Evolutionary conservation across 2,888 invertebrate species (phyloP).

Genomic region (Macaria notata): DNA sequence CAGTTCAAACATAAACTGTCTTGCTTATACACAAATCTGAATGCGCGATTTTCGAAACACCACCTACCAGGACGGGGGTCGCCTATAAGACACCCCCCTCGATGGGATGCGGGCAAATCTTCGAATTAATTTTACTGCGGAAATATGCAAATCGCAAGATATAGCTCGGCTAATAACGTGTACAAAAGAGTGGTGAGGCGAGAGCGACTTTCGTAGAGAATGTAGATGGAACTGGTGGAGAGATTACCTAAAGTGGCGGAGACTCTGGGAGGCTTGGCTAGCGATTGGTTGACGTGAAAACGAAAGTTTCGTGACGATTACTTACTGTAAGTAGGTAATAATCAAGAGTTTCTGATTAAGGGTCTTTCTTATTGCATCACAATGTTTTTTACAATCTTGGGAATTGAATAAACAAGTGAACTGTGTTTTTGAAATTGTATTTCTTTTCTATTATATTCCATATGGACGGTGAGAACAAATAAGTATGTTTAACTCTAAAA

Average conservation of each 20-base stretch:
- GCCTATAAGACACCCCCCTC: constrained; percentile 56
- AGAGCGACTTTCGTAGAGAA: constrained; percentile 54
- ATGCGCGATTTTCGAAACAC: constrained; percentile 77
- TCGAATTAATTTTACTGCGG: constrained; percentile 83
- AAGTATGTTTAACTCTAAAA: too few relatives aligned
- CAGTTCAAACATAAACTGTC: too few relatives aligned
- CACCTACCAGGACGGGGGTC: background rate
- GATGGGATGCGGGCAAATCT: constrained; percentile 80
- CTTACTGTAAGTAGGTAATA: too few relatives aligned
- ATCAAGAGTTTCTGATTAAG: too few relatives aligned
- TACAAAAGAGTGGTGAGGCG: constrained; percentile 81
- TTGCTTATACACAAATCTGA: constrained; percentile 28
- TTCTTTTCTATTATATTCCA: too few relatives aligned
- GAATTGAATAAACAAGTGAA: too few relatives aligned
- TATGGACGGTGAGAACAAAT: too few relatives aligned
- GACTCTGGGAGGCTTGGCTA: constrained; percentile 26
- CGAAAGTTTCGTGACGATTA: too few relatives aligned
- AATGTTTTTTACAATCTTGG: too few relatives aligned
- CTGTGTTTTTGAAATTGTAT: too few relatives aligned
- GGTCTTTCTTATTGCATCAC: too few relatives aligned
- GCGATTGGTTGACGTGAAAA: too few relatives aligned
- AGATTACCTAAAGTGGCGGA: constrained; percentile 32
- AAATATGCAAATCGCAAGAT: constrained; percentile 82
- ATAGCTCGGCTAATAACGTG: constrained; percentile 81
- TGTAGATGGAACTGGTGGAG: constrained; percentile 11